Evolutionary conservation across 2,888 invertebrate species (phyloP).

Genomic region (Erannis defoliaria): DNA sequence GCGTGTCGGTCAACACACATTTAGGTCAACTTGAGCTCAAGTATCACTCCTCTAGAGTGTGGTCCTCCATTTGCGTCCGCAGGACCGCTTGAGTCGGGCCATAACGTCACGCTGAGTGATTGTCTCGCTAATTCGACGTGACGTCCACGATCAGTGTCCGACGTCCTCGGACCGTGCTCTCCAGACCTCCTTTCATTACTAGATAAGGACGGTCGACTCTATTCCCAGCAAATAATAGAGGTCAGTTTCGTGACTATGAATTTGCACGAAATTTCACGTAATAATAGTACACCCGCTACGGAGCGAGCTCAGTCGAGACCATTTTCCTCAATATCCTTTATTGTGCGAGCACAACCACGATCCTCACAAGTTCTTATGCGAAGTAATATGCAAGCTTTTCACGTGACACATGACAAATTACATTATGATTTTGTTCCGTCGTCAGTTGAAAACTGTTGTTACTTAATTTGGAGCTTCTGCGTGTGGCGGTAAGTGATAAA

Average conservation of each 20-base stretch:
- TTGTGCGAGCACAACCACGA: conserved; percentile 19
- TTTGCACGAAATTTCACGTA: conserved; percentile 34
- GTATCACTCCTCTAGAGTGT: conserved; percentile 69
- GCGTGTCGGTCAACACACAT: conserved; percentile 52
- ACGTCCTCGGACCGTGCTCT: conserved; percentile 36
- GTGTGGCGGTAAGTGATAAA: conserved; percentile 59
- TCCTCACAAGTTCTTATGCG: conserved; percentile 21
- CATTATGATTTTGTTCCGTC: conserved; percentile 72
- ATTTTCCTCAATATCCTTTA: conserved; percentile 27
- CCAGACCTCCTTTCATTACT: conserved; percentile 45
- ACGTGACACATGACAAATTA: conserved; percentile 73
- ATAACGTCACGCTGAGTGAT: conserved; percentile 74
- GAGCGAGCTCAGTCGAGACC: conserved; percentile 12
- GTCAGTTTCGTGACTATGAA: conserved; percentile 39
- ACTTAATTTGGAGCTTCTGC: conserved; percentile 65
- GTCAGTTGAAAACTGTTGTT: conserved; percentile 59
- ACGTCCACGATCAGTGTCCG: conserved; percentile 59
- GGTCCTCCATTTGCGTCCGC: conserved; percentile 72
- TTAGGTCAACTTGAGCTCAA: conserved; percentile 59
- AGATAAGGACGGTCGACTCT: conserved; percentile 47
- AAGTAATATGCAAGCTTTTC: conserved; percentile 32
- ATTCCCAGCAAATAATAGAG: conserved; percentile 48
- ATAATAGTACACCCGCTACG: conserved; percentile 31
- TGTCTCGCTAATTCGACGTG: conserved; percentile 74
- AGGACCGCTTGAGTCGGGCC: conserved; percentile 58